Conservation (phyloP, 2,888 invertebrate genomes). For the Gasteruption jaculator region DNA sequence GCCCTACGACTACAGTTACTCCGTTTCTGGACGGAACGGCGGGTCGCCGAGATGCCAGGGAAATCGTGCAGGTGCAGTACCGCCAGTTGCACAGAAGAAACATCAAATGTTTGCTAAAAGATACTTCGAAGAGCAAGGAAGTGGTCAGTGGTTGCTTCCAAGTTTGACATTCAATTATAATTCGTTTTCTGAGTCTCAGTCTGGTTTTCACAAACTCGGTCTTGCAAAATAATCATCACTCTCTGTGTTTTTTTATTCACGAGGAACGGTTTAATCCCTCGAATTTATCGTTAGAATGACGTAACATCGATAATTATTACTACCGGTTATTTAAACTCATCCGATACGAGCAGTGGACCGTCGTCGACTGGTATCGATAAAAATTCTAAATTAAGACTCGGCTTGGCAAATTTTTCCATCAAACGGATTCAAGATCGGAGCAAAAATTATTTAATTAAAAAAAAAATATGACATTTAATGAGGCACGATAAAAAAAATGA, state of each 20-base stretch:
- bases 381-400: too few species aligned
- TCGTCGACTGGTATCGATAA: too few species aligned
- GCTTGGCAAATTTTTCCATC: too few species aligned
- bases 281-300: too few species aligned
- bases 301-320: too few species aligned
- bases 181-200: neutral
- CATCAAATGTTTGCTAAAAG: conserved; percentile 90
- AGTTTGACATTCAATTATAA: neutral
- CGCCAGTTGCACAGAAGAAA: conserved; percentile 79
- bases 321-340: too few species aligned
- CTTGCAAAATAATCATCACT: neutral
- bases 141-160: conserved; percentile 29
- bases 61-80: conserved; percentile 51
- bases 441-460: too few species aligned
- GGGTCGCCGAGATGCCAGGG: conserved; percentile 52
- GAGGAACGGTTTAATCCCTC: too few species aligned
- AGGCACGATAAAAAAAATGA: too few species aligned
- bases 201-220: neutral
- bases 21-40: conserved; percentile 47
- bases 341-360: too few species aligned
- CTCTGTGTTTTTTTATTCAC: conserved; percentile 1
- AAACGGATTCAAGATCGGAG: too few species aligned
- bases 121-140: conserved; percentile 66
- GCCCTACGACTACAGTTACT: conserved; percentile 70
- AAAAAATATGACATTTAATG: too few species aligned